These are phyloP conservation scores for Thecocarcelia acutangulata DNA, from an alignment of 2,888 invertebrate genomes.

Conservation along the genomic window DNA sequence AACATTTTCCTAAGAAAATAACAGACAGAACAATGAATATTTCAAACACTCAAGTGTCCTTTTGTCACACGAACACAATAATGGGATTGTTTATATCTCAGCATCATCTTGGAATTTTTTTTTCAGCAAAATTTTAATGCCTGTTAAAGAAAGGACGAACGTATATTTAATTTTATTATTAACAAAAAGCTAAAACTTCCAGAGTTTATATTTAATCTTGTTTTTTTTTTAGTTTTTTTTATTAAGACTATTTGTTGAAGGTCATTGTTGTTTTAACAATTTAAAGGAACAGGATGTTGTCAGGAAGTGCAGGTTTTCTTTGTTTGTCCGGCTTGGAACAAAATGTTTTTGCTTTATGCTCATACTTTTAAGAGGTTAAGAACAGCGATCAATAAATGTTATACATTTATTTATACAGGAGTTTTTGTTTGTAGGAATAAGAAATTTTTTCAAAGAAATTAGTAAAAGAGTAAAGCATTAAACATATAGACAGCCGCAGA, in stretches of 20 bases:
- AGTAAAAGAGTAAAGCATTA: too few species aligned
- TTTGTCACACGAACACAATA: slow-evolving; percentile 15
- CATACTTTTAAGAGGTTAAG: neutral
- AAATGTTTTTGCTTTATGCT: neutral
- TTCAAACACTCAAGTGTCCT: slow-evolving; percentile 15
- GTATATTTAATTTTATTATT: slow-evolving; percentile 14
- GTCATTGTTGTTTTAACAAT: slow-evolving; percentile 32
- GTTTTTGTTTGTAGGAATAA: too few species aligned
- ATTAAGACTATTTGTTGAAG: slow-evolving; percentile 16
- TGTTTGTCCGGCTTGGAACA: slow-evolving; percentile 9
- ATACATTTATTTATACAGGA: too few species aligned
- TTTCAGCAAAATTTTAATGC: slow-evolving; percentile 9
- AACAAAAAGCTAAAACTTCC: neutral
- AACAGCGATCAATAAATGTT: neutral
- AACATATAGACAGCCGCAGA: too few species aligned
- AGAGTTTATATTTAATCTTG: slow-evolving; percentile 10
- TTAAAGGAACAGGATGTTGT: slow-evolving; percentile 1
- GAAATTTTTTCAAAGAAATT: too few species aligned
- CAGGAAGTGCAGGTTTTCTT: neutral
- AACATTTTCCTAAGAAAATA: slow-evolving; percentile 31
- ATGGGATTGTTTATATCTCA: slow-evolving; percentile 19
- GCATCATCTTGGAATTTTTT: neutral
- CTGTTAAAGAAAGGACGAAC: neutral
- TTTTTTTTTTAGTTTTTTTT: neutral
- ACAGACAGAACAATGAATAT: slow-evolving; percentile 13